A percentile compares a stretch with the other conserved stretches of the same genome.
These are phyloP conservation scores for Nannospalax galili DNA, from an alignment of 2,113 vertebrate genomes.

Conservation along the genomic window DNA sequence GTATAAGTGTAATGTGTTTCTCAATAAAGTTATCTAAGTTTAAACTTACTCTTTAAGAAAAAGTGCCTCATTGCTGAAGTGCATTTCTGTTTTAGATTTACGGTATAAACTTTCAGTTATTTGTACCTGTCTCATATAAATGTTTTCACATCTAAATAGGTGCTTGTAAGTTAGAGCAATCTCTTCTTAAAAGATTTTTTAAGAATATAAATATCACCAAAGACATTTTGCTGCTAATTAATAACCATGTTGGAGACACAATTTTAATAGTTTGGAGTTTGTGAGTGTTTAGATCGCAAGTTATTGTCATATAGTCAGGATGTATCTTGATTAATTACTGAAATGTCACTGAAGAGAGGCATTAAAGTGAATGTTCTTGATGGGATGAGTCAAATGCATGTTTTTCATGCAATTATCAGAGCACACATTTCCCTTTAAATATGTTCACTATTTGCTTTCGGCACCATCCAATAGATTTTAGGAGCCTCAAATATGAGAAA, in stretches of 20 bases:
- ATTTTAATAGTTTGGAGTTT: conserved; percentile 58
- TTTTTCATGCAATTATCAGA: conserved; percentile 74
- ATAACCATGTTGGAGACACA: conserved; percentile 46
- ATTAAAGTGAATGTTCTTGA: conserved; percentile 75
- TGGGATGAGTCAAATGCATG: conserved; percentile 67
- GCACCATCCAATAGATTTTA: conserved; percentile 65
- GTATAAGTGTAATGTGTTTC: conserved; percentile 64
- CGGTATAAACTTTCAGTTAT: conserved; percentile 75
- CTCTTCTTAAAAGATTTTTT: conserved; percentile 69
- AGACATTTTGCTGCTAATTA: conserved; percentile 72
- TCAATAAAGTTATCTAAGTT: conserved; percentile 68
- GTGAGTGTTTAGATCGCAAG: conserved; percentile 58
- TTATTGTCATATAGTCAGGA: conserved; percentile 66
- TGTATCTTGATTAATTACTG: conserved; percentile 64
- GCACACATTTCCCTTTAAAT: conserved; percentile 14
- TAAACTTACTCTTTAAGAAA: conserved; percentile 40
- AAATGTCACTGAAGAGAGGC: conserved; percentile 81
- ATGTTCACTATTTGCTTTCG: conserved; percentile 43
- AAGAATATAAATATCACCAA: conserved; percentile 78
- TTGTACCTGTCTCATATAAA: conserved; percentile 75
- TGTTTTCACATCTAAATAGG: conserved; percentile 74
- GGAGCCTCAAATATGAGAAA: conserved; percentile 65
- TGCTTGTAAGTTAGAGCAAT: conserved; percentile 62
- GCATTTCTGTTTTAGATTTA: conserved; percentile 77
- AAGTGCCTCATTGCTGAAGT: conserved; percentile 83